Percentiles rank a stretch among this genome's conserved stretches.
Evolutionary conservation across 2,888 invertebrate species (phyloP).

Genomic region (Glyphotaelius pellucidus): DNA sequence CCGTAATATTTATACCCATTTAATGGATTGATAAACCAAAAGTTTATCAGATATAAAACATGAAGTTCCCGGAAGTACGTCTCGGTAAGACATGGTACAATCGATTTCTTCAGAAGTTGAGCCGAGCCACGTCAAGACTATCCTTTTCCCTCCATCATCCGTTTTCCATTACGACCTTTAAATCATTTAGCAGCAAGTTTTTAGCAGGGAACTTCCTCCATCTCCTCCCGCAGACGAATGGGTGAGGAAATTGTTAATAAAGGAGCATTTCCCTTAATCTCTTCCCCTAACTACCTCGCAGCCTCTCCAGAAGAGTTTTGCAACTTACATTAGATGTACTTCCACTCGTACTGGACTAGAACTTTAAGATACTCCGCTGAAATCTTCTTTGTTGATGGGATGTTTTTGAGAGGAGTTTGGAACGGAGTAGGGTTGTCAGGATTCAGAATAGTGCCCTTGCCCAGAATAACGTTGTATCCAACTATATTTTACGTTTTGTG

Average conservation of each 20-base stretch:
- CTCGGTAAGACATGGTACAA: neutral
- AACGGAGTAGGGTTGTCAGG: neutral
- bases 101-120: neutral
- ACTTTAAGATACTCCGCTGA: constrained; percentile 14
- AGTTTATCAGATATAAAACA: neutral
- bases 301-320: constrained; percentile 14
- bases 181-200: neutral
- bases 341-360: neutral
- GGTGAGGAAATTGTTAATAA: constrained; percentile 1
- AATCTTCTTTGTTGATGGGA: neutral
- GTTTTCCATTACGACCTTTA: neutral
- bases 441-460: neutral
- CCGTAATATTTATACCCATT: no score
- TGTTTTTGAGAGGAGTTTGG: neutral
- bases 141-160: neutral
- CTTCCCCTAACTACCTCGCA: constrained; percentile 11
- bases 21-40: neutral
- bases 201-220: neutral
- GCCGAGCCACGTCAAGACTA: neutral
- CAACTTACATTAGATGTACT: constrained; percentile 16
- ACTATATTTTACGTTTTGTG: no score
- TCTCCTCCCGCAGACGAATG: constrained; percentile 11
- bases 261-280: neutral
- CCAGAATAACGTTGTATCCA: no score
- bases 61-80: neutral